These are phyloP conservation scores for Lophochroa leadbeateri DNA, from an alignment of 2,113 vertebrate species.

Conservation along the genomic window DNA sequence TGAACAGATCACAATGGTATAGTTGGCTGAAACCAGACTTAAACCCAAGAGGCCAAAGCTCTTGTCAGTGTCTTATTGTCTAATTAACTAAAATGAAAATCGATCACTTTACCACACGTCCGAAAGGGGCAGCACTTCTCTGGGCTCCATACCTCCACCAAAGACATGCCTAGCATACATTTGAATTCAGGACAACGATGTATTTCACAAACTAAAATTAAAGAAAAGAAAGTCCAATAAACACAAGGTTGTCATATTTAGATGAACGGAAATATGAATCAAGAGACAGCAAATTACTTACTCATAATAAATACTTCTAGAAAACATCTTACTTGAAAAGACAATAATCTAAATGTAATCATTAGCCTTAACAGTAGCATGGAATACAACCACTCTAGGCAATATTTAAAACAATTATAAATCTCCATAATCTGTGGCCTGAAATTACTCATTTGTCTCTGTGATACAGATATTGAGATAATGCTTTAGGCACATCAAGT, in stretches of 20 bases:
- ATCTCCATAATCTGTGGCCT: not conserved
- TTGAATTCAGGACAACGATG: slow-evolving; percentile 83
- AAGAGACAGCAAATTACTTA: not conserved
- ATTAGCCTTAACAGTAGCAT: not conserved
- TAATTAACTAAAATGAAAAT: not conserved
- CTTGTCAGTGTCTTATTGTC: not conserved
- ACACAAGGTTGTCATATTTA: not conserved
- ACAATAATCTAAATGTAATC: not conserved
- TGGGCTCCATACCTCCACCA: slow-evolving; percentile 79
- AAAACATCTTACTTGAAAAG: not conserved
- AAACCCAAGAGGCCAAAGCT: not conserved
- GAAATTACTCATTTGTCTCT: not conserved
- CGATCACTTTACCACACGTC: slow-evolving; percentile 84
- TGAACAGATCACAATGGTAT: not conserved
- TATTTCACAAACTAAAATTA: slow-evolving; percentile 85
- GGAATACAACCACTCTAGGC: not conserved
- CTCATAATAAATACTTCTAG: not conserved
- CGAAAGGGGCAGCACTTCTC: slow-evolving; percentile 87
- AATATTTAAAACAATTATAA: not conserved
- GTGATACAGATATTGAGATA: not conserved
- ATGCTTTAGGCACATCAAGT: not conserved
- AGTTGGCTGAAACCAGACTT: not conserved
- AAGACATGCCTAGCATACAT: slow-evolving; percentile 85
- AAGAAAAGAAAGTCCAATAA: not conserved
- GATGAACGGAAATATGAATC: not conserved